Percentiles rank a stretch among this genome's conserved stretches.
phyloP scores from a whole-genome alignment of 2,113 vertebrate genomes.

The Nyctibius bracteatus region DNA sequence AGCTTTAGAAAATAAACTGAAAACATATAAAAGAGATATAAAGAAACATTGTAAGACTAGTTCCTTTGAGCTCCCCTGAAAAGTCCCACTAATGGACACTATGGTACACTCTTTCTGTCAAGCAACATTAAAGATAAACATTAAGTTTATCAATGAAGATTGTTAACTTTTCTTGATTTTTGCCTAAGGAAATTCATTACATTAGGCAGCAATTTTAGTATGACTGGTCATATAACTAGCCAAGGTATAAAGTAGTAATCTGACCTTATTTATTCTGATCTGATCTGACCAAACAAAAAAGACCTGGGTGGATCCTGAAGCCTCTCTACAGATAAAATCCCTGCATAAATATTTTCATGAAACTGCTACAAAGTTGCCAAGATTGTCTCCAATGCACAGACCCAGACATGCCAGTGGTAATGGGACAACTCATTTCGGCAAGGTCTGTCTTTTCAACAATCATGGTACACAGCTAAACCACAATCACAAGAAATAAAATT shows the following conservation, averaged over 20 bases:
- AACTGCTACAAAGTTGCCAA: neutral
- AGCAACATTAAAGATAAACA: neutral
- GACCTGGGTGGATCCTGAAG: no score
- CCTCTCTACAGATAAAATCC: neutral
- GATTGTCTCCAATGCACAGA: neutral
- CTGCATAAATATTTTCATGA: neutral
- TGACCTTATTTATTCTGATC: neutral
- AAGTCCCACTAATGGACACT: neutral
- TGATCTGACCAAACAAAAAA: neutral
- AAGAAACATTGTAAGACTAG: neutral
- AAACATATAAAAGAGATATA: neutral
- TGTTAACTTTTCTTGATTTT: neutral
- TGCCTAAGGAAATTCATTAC: neutral
- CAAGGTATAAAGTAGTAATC: neutral
- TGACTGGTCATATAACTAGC: neutral
- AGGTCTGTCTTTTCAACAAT: neutral
- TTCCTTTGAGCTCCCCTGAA: neutral
- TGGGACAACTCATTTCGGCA: neutral
- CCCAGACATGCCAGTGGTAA: neutral
- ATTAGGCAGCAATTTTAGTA: neutral
- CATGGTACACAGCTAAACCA: neutral
- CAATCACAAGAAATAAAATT: neutral
- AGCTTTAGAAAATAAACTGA: neutral
- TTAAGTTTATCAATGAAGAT: neutral
- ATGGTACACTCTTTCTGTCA: neutral